phyloP scores from a whole-genome alignment of 2,888 invertebrate genomes.

The Leucophenga montana region DNA sequence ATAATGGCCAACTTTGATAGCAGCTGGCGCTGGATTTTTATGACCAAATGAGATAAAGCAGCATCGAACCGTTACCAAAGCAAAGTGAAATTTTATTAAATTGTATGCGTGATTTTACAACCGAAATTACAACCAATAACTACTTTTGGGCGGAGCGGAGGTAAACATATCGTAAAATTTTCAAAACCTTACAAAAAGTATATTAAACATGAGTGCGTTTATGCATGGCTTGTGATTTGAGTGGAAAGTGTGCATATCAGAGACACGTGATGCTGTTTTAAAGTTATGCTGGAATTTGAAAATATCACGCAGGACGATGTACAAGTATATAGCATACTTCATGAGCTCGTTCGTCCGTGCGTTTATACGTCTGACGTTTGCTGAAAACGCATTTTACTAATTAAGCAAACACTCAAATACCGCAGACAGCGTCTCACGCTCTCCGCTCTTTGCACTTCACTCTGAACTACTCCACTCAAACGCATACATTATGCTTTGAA shows the following conservation, averaged over 20 bases:
- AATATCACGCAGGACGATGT: not conserved
- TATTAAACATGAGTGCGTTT: not conserved
- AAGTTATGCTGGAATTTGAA: not conserved
- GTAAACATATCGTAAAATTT: slow-evolving; percentile 31
- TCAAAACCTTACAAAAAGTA: slow-evolving; percentile 16
- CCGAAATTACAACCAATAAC: slow-evolving; percentile 35
- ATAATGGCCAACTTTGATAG: slow-evolving; percentile 1
- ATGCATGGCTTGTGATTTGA: too few relatives aligned
- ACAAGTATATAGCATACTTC: too few relatives aligned
- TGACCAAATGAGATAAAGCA: not conserved
- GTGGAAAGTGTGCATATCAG: too few relatives aligned
- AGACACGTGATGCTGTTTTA: slow-evolving; percentile 10
- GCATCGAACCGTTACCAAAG: slow-evolving; percentile 21
- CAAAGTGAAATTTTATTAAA: slow-evolving; percentile 43
- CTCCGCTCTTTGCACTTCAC: not conserved
- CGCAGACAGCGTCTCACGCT: not conserved
- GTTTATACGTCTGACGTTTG: not conserved
- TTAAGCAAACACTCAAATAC: slow-evolving; percentile 39
- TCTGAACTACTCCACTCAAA: not conserved
- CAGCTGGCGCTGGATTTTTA: not conserved
- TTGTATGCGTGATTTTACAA: slow-evolving; percentile 46
- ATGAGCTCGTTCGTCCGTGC: too few relatives aligned
- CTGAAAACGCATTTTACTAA: slow-evolving; percentile 42
- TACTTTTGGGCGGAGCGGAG: slow-evolving; percentile 12
- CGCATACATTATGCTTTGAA: slow-evolving; percentile 5